Evolutionary conservation across 2,888 invertebrate species (phyloP), one percentile per base, ranked within the genome.

Genomic region (Limenitis camilla): DNA sequence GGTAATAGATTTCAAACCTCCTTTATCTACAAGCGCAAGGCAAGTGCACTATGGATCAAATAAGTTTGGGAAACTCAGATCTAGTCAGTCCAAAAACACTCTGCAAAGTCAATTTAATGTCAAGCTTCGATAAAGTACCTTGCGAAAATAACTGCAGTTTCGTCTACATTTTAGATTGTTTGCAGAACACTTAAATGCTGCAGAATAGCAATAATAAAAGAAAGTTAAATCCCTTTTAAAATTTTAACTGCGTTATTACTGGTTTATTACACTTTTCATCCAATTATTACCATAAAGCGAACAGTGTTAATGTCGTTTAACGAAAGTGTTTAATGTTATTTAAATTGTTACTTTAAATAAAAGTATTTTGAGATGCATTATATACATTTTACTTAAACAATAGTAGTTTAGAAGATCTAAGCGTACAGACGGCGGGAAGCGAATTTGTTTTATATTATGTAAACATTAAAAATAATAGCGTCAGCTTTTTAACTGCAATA

Each of bases 1-100:
- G n/a, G n/a, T n/a, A n/a, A n/a, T n/a, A n/a, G n/a, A n/a, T n/a
- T n/a, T n/a, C n/a, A n/a, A n/a, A n/a, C n/a, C n/a, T n/a, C n/a
- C n/a, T n/a, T n/a, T n/a, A n/a, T n/a, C n/a, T n/a, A n/a, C n/a
- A n/a, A n/a, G n/a, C n/a, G n/a, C n/a, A n/a, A n/a, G n/a, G n/a
- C n/a, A n/a, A n/a, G n/a, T n/a, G n/a, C n/a, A n/a, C 19, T 19
- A 19, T 19, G 19, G 19, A 19, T 19, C 19, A 19, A 19, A 40
- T 7, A 6, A 7, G 19, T 27, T 9, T 27, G 39, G 30, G 42
- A 38, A 43, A 38, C 29, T 30, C 41, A 43, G 28, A 43, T 30
- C 42, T 42, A 33, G 27, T 41, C 38, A 49, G 42, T 43, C 43
- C 35, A 41, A 48, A 30, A 48, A 39, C 42, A 30, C 19, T n/a